Base-by-base conservation (phyloP, 1,140 invertebrate genomes). In the Cyrtorhinus lividipennis region DNA sequence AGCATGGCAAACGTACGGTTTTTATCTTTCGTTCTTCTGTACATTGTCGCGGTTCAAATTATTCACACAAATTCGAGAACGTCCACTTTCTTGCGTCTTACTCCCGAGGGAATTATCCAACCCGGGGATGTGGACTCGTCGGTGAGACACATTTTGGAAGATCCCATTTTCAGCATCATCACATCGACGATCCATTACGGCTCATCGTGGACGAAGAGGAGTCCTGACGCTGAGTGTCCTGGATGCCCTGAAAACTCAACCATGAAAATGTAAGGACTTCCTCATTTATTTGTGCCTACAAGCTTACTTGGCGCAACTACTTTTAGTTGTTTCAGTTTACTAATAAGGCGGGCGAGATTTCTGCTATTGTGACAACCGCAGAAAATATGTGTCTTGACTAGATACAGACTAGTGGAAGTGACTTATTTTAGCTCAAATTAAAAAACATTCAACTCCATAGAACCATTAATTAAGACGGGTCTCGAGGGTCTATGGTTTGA, bases 41-140 rank as follows among this genome's bases (percentile, higher is more conserved):
- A 68, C 58, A 65, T 70, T 24, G 61, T 80, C 71, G 80, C 76
- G 67, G 79, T 85, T 72, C 81, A 85, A 73, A 80, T 86, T 69
- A 77, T 85, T 64, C 77, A 80, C 65, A 85, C 78, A 66, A 86
- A 85, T 73, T 85, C 85, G 27, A 77, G 82, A 65, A 84, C 83
- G 44, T 85, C 83, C 46, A 83, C 82, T 60, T 75, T 87, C 70
- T 87, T 85, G 85, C 84, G 82, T 75, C 73, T 88, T 62, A 84
- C 83, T 71, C 68, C 75, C 48, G 81, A 85, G 68, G 79, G 81
- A 72, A 82, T 80, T 30, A 82, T 81, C 20, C 48, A 53, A 20
- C 48, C 48, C 3, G 48, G 48, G 5, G 48, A 53, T 22, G 12
- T 53, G 12, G 20, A 65, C 74, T 73, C 46, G 73, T 73, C 68